Base-by-base conservation (phyloP, 2,888 invertebrate species). In the Drosophila formosana region DNA sequence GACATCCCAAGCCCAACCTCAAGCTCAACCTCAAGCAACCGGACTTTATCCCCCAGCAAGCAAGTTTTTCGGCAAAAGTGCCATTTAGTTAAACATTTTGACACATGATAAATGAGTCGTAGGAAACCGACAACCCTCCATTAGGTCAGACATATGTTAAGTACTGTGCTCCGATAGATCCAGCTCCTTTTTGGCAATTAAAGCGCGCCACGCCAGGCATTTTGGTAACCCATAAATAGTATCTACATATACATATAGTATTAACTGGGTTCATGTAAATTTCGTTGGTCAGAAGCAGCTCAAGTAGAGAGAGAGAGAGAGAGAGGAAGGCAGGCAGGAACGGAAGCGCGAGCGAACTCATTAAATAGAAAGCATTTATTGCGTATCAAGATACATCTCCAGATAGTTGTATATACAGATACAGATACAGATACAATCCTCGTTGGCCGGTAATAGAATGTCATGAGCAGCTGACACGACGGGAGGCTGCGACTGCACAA, bases 341-440 rank as follows among this genome's bases (percentile, higher is more conserved):
- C 8, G 43, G 13, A 18, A 28, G 2, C 3, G 26, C 1, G 52
- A 52, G 68, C 61, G 72, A 82, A 81, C 86, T 86, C 86, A 86
- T 86, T 89, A 86, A 89, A 83, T 86, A 89, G 86, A 86, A 86
- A 86, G 89, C 87, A 86, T 86, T 88, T 86, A 89, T 76, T 88
- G 82, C 88, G 80, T 80, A 85, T 78, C 86, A 69, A 68, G 80
- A 85, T 82, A 84, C 78, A 69, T 68, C 61, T 68, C 49, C 34
- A 80, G 72, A 72, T 78, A 82, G 55, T 63, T 72, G 18, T 18
- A 60, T 4, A 34, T 71, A 64, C 23, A 43, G 26, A 34, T 53
- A 56, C 5, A 51, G 32, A 50, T 50, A 43, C 53, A 60, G 46
- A 66, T 83, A 80, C 45, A 72, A 61, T 65, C 60, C 52, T 39